Base-by-base conservation (phyloP, 2,888 invertebrate species). In the Adelphocoris suturalis region DNA sequence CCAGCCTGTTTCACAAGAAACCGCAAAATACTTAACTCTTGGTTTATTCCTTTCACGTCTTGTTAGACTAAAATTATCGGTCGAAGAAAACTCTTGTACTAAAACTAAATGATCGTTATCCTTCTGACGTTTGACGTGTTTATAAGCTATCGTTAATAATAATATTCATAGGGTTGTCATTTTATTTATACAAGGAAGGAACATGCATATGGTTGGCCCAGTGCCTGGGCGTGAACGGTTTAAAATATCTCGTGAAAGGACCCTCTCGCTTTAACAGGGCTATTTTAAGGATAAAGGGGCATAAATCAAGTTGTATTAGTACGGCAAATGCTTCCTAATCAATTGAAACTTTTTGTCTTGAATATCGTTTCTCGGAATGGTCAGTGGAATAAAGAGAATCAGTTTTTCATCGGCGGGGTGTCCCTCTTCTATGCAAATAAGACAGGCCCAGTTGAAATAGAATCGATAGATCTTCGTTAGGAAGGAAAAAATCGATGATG, bases 141-240 rank as follows among this genome's bases (percentile, higher is more conserved):
- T 88, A 88, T 61, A 80, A 78, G 78, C 78, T 48, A 88, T 80
- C 88, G 88, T 88, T 88, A 88, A 88, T 88, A 88, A 88, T 28
- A 78, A 78, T 88, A 88, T 88, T 80, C 88, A 88, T 88, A 88
- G 88, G 23, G 52, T 27, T 80, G 88, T 88, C 88, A 88, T 88
- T 76, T 88, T 88, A 88, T 88, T 88, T 88, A 88, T 88, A 88
- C 80, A 78, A 78, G 37, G 27, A 37, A 37, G 76, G 48, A 52
- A 88, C 55, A 48, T 88, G 88, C 85, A 85, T 85, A 85, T 85
- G 85, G 85, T 85, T 85, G 85, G 78, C 78, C 52, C 88, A 48
- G 48, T 78, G 76, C 88, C 88, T 47, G 78, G 78, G 55, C 76
- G 76, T 48, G 16, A 88, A 88, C 80, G 52, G 88, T 76, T 88